Base-by-base conservation (phyloP, 2,113 vertebrate genomes). In the Centropus unirufus region DNA sequence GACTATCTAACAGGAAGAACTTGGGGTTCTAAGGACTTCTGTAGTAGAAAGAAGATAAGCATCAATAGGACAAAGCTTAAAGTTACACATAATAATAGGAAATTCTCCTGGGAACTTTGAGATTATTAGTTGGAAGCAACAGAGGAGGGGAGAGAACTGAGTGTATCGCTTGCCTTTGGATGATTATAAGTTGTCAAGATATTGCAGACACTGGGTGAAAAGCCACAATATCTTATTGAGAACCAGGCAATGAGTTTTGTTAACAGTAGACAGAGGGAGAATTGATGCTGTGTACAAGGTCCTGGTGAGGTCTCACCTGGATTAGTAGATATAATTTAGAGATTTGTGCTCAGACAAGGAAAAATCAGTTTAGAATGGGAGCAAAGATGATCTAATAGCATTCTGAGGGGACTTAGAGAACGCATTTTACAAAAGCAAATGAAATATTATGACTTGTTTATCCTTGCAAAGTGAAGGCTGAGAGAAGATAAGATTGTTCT, bases 401-500 rank as follows among this genome's bases (percentile, higher is more conserved):
- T 36, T 44, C 63, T 79, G 80, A 64, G 64, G 40, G 36, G 5
- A 76, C 91, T 68, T 1, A 67, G 27, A 75, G 74, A 73, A 84
- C 2, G 5, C 54, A 69, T 95, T 76, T 92, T 93, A 64, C 27
- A 62, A 68, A 91, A 92, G 44, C 34, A 93, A 91, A 93, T 84
- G 6, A 91, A 95, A 69, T 82, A 87, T 68, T 61, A 87, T 64
- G 69, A 57, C 49, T 75, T 93, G 81, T 82, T 95, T 89, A 67
- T 87, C 61, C 81, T 72, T 76, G 55, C 22, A 55, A 90, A 94
- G 94, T 88, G 90, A 90, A 93, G 74, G 67, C 74, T 89, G 68
- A 82, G 49, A 57, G 87, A 76, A 91, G 89, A 96, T 96, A 90
- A 55, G 73, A 92, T 87, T 89, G 49, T 92, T 92, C 73, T 52